Conservation (phyloP, 2,797 vertebrate genomes). For the Bryconaethiops microstoma region DNA sequence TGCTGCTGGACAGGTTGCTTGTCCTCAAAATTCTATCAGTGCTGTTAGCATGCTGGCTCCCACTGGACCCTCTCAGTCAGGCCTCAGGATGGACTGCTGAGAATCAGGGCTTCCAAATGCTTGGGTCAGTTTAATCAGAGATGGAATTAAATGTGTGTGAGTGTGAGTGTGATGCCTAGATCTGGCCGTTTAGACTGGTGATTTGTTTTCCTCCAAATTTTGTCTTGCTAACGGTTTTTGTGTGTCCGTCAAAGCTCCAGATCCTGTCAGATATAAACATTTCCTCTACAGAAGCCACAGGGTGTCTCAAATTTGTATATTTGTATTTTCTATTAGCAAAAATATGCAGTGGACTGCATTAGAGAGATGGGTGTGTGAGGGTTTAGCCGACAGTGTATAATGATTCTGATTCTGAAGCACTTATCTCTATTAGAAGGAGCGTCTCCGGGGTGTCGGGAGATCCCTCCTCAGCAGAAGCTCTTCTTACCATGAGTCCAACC, state of each 20-base stretch:
- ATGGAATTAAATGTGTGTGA: constrained; percentile 5
- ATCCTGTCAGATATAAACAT: constrained; percentile 52
- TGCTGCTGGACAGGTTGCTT: constrained; percentile 69
- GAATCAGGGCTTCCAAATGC: constrained; percentile 43
- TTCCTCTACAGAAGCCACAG: constrained; percentile 63
- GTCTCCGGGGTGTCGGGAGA: constrained; percentile 72
- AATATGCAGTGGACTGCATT: constrained; percentile 68
- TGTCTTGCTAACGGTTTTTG: constrained; percentile 35
- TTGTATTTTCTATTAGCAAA: constrained; percentile 53
- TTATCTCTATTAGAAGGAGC: constrained; percentile 77
- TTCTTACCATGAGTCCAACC: constrained; percentile 72
- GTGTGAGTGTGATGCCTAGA: too few species aligned
- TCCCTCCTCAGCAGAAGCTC: constrained; percentile 75
- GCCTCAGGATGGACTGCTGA: constrained; percentile 55
- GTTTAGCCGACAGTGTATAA: constrained; percentile 53
- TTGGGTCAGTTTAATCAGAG: constrained; percentile 7
- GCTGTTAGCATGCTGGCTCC: constrained; percentile 58
- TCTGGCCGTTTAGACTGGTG: constrained; percentile 14
- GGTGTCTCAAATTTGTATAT: constrained; percentile 31
- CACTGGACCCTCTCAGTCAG: constrained; percentile 68
- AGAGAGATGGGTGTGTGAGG: constrained; percentile 51
- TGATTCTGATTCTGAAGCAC: constrained; percentile 84
- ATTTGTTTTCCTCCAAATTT: constrained; percentile 17
- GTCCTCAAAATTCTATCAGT: constrained; percentile 47
- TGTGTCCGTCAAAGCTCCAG: constrained; percentile 34